Evolutionary conservation across 2,113 vertebrate genomes (phyloP), one percentile per base, ranked within the genome.

Genomic region (Oncorhynchus tshawytscha): DNA sequence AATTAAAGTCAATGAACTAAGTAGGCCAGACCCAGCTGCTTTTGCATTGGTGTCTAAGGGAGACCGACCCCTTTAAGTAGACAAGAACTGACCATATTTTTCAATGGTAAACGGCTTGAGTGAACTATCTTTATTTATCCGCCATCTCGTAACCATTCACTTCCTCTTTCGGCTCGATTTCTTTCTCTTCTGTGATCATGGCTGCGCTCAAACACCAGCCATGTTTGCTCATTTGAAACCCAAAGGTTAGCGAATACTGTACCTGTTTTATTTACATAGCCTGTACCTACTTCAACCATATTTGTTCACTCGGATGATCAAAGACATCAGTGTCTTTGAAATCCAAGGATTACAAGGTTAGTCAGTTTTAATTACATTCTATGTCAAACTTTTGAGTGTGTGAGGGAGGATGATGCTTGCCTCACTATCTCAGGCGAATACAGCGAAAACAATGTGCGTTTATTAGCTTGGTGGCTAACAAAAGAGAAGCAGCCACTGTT

Each of bases 221-320:
- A 93, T 94, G 92, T 94, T 94, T 92, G 92, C 90, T 92, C 91
- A 93, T 93, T 91, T 93, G 92, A 92, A 92, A 88, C 89, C 91
- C 89, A 92, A 90, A 92, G 92, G 90, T 92, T 93, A 89, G 90
- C 83, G 86, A 89, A 83, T 45, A 45, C 9, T 45, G 39, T 86
- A 89, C 82, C 90, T 91, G 88, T 85, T 90, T 92, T 91, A 90
- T 93, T 91, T 88, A 80, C 76, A 88, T 89, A 89, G 81, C 70
- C 48, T 31, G 79, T 86, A 80, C 76, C 86, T 78, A 89, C 88
- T 81, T 78, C 84, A 81, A 73, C 74, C 72, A 49, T 34, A 84
- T 31, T 78, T 73, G 70, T 73, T 74, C 70, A 78, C 60, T 83
- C 84, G 84, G 83, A 85, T 82, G 67, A 71, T 78, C 80, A 81